A percentile compares a stretch with the other conserved stretches of the same genome.
Evolutionary conservation across 2,113 vertebrate species (phyloP).

Genomic region (Varanus salvator): DNA sequence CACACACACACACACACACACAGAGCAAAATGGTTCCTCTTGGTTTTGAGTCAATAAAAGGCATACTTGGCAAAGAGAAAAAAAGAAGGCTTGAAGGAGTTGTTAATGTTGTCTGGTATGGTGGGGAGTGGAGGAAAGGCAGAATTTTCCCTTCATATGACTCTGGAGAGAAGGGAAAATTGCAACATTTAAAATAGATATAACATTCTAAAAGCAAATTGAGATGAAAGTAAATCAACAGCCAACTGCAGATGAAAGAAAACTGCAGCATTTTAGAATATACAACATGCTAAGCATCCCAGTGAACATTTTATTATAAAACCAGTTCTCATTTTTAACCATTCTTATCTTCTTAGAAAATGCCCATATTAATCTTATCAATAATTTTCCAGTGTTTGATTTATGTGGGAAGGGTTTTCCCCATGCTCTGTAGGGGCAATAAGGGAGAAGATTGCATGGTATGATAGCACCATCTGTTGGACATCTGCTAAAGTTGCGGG

Average conservation of each 20-base stretch:
- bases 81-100: not conserved
- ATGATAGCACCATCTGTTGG: slow-evolving; percentile 27
- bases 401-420: not conserved
- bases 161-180: not conserved
- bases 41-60: not conserved
- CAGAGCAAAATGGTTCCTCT: not conserved
- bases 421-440: not conserved
- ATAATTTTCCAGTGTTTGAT: not conserved
- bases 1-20: not conserved
- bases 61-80: not conserved
- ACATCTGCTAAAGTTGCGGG: not conserved
- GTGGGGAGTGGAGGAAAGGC: not conserved
- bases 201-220: not conserved
- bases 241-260: not conserved
- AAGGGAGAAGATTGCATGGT: not conserved
- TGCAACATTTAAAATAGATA: not conserved
- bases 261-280: not conserved
- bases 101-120: not conserved
- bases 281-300: not conserved
- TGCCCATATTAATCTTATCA: not conserved
- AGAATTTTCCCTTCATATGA: not conserved
- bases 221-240: not conserved
- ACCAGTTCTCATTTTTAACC: not conserved
- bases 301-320: not conserved
- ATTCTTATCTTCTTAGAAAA: not conserved